Percentiles rank a stretch among this genome's conserved stretches.
Evolutionary conservation across 2,797 vertebrate genomes (phyloP).

Genomic region (Spinibarbus caldwelli): DNA sequence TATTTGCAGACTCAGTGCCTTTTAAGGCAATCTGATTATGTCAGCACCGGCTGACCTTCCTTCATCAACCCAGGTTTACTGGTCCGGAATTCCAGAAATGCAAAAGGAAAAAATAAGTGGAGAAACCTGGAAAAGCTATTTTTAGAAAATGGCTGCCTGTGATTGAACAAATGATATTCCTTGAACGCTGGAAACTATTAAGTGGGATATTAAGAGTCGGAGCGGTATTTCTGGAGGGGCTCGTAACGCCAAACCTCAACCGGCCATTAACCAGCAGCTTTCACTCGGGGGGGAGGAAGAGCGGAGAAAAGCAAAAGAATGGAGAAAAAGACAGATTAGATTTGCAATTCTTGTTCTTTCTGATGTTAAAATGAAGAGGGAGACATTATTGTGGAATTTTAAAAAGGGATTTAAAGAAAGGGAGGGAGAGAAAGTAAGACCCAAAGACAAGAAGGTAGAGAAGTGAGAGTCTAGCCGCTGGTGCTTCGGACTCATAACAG

Average conservation of each 20-base stretch:
- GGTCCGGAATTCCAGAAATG: slow-evolving; percentile 76
- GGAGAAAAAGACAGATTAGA: not conserved
- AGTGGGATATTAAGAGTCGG: slow-evolving; percentile 58
- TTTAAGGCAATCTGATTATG: slow-evolving; percentile 84
- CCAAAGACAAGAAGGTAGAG: slow-evolving; percentile 8
- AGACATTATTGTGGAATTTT: not conserved
- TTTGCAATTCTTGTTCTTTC: not conserved
- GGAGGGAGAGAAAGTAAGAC: not conserved
- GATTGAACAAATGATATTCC: slow-evolving; percentile 67
- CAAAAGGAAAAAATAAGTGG: slow-evolving; percentile 59
- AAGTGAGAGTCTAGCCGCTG: slow-evolving; percentile 21
- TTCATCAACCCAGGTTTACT: slow-evolving; percentile 74
- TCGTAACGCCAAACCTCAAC: slow-evolving; percentile 68
- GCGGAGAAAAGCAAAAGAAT: slow-evolving; percentile 2
- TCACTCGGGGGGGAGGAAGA: not conserved
- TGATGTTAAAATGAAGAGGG: slow-evolving; percentile 1
- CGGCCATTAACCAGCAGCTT: slow-evolving; percentile 55
- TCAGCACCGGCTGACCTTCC: slow-evolving; percentile 71
- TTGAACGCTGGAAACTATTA: slow-evolving; percentile 72
- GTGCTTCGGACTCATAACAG: slow-evolving; percentile 65
- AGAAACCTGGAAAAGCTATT: slow-evolving; percentile 68
- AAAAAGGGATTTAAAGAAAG: not conserved
- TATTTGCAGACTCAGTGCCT: slow-evolving; percentile 76
- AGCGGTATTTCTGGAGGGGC: slow-evolving; percentile 64
- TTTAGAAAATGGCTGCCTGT: slow-evolving; percentile 75